phyloP scores from a whole-genome alignment of 2,888 invertebrate species.

The Volucella inanis region DNA sequence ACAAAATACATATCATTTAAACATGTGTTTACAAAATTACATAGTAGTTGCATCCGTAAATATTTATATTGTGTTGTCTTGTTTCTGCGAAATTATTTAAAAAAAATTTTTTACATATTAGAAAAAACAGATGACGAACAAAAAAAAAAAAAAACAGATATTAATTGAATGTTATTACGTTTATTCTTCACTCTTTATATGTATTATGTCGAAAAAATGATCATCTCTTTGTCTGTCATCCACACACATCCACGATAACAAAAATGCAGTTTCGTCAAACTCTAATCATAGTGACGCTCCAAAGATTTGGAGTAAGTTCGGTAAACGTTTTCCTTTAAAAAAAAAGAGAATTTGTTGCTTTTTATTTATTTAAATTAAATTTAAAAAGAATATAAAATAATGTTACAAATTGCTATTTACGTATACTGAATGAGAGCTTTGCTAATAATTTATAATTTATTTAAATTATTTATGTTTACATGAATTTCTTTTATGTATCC shows the following conservation, averaged over 20 bases:
- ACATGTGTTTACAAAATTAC: constrained; percentile 47
- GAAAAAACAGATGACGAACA: background rate
- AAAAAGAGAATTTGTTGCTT: constrained; percentile 36
- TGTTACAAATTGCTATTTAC: constrained; percentile 54
- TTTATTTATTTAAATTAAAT: constrained; percentile 16
- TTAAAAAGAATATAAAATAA: constrained; percentile 39
- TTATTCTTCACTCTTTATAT: constrained; percentile 73
- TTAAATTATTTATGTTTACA: constrained; percentile 20
- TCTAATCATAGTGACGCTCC: constrained; percentile 74
- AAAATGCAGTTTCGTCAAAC: constrained; percentile 70
- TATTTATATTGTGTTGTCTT: constrained; percentile 40
- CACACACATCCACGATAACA: constrained; percentile 70
- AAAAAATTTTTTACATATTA: constrained; percentile 23
- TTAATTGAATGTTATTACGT: constrained; percentile 67
- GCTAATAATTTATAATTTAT: constrained; percentile 21
- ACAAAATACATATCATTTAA: constrained; percentile 19
- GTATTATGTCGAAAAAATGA: constrained; percentile 73
- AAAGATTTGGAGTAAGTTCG: constrained; percentile 75
- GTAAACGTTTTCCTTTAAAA: constrained; percentile 71
- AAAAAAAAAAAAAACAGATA: constrained; percentile 46
- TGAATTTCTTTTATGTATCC: background rate
- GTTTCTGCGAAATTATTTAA: constrained; percentile 46
- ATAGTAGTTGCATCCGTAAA: constrained; percentile 70
- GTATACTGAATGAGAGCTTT: constrained; percentile 72
- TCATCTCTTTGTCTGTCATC: constrained; percentile 74